A percentile compares a stretch with the other conserved stretches of the same genome.
These are phyloP conservation scores for Sinocyclocheilus maitianheensis DNA, from an alignment of 2,113 vertebrate genomes.

Conservation along the genomic window DNA sequence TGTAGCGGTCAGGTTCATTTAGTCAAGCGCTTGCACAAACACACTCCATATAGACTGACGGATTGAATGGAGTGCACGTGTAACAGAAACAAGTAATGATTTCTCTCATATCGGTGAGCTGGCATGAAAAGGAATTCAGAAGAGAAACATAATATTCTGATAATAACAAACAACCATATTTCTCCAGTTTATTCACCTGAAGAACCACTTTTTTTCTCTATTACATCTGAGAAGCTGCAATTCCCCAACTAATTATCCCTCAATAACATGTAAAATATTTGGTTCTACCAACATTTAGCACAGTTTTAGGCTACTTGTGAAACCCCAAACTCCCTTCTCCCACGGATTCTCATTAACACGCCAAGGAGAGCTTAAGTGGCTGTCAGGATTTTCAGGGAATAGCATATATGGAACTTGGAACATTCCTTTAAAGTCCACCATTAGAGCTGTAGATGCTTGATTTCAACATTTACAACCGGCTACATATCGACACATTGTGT, in stretches of 20 bases:
- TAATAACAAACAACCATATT: not conserved
- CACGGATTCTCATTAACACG: not conserved
- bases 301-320: not conserved
- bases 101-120: not conserved
- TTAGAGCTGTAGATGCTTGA: not conserved
- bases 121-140: not conserved
- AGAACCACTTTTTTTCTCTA: not conserved
- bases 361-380: not conserved
- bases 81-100: not conserved
- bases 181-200: not conserved
- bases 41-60: not conserved
- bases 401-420: not conserved
- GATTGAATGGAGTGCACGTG: not conserved
- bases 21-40: not conserved
- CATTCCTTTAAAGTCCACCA: not conserved
- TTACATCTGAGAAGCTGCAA: not conserved
- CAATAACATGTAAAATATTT: not conserved
- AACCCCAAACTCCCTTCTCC: not conserved
- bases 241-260: not conserved
- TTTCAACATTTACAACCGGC: not conserved
- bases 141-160: conserved; percentile 8
- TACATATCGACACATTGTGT: not conserved
- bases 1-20: not conserved
- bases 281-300: not conserved
- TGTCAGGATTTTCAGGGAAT: not conserved